Base-by-base conservation (phyloP, 2,888 invertebrate genomes). In the Macrosoma leucophasiata region DNA sequence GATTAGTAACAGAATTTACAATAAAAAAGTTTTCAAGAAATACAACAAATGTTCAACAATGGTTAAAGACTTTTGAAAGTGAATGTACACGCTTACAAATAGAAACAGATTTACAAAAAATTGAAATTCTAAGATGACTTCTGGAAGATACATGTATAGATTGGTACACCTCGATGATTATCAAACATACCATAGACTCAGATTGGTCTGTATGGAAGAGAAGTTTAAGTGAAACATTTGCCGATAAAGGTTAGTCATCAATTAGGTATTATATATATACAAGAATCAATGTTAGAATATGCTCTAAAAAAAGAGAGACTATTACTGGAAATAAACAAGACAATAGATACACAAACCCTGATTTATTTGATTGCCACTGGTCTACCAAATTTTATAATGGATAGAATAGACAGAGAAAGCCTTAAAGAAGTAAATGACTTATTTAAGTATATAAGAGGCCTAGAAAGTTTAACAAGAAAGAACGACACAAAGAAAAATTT, bases 181-280 rank as follows among this genome's bases (percentile, higher is more conserved):
- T 31, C 4, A 31, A 18, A 24, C n/a, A n/a, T n/a, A n/a, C n/a
- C n/a, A n/a, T 23, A 5, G 17, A 24, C 2, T 31, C 24, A 2
- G 9, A 24, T n/a, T 31, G 31, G 40, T 18, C 10, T 3, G 28
- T 14, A 18, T 25, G 32, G 24, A 25, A 32, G 9, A 8, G 5
- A 25, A 32, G 13, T 8, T 30, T 30, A 6, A 14, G 30, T 23
- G 35, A 54, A 28, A 45, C 54, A 1, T 55, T 26, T 38, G 39
- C 32, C 8, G 47, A 46, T 11, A 50, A 46, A 33, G 52, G 53
- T 2, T 55, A 52, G 55, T 28, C 27, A 7, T 10, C 36, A 9
- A 11, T 30, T 4, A 29, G 18, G 12, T 34, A 29, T 20, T 17
- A 30, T 21, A 31, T 34, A 29, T 28, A 26, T 24, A 34, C 27